Evolutionary conservation across 2,113 vertebrate genomes (phyloP).

Genomic region (Spea bombifrons): DNA sequence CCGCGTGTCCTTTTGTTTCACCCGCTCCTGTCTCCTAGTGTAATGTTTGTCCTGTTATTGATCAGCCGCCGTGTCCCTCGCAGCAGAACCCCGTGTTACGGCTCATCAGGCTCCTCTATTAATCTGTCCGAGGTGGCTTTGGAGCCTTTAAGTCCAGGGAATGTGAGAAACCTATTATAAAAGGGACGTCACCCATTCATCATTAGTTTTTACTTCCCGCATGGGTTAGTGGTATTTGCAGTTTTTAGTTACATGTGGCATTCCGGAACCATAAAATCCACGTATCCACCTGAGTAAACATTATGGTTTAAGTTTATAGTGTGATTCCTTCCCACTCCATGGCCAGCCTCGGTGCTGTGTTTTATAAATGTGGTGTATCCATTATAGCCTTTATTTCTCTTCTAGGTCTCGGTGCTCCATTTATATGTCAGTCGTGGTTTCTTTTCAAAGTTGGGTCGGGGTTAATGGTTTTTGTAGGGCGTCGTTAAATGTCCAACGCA

Average conservation of each 20-base stretch:
- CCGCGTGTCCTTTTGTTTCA: background rate
- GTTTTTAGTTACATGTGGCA: conserved; percentile 1
- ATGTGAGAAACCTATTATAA: background rate
- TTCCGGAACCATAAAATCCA: background rate
- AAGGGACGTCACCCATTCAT: conserved; percentile 4
- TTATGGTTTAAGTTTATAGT: background rate
- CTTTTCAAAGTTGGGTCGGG: too few species aligned
- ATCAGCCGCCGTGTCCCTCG: conserved; percentile 11
- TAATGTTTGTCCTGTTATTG: conserved; percentile 29
- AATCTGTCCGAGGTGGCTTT: background rate
- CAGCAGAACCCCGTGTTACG: background rate
- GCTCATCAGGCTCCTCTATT: background rate
- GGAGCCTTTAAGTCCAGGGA: background rate
- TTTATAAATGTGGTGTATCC: too few species aligned
- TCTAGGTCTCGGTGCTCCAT: too few species aligned
- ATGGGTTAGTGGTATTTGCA: background rate
- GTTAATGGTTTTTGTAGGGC: too few species aligned
- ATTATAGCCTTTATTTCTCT: too few species aligned
- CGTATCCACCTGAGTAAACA: background rate
- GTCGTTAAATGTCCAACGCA: too few species aligned
- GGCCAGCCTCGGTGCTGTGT: too few species aligned
- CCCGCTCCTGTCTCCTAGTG: background rate
- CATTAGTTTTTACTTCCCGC: conserved; percentile 26
- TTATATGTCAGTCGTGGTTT: too few species aligned
- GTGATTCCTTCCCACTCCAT: too few species aligned